Evolutionary conservation across 2,888 invertebrate genomes (phyloP).

Genomic region (Dysmachus trigonus): DNA sequence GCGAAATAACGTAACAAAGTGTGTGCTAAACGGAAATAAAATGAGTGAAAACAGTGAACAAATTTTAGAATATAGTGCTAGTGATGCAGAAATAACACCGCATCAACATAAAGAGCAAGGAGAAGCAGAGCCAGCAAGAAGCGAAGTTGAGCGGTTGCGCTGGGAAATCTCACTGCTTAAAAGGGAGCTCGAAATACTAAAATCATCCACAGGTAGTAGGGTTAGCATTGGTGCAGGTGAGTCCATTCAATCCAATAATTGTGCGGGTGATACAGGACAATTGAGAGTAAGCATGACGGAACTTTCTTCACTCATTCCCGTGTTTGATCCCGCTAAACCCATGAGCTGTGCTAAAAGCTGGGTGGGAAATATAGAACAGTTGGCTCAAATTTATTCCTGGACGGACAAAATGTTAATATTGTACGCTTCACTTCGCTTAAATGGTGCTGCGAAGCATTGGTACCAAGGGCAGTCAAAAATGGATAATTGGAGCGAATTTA

Average conservation of each 20-base stretch:
- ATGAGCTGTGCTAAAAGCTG: too few species aligned
- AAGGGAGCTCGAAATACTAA: neutral
- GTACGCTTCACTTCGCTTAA: constrained; percentile 51
- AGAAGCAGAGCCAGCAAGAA: neutral
- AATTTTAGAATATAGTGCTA: neutral
- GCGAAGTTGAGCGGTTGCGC: neutral
- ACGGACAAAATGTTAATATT: constrained; percentile 39
- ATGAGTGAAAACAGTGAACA: neutral
- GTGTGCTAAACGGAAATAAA: neutral
- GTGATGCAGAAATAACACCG: neutral
- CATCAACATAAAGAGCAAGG: neutral
- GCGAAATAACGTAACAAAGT: neutral
- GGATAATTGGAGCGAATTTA: neutral
- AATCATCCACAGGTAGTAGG: neutral
- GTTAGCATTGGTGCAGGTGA: too few species aligned
- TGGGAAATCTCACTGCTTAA: neutral
- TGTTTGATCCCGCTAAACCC: too few species aligned
- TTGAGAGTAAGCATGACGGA: too few species aligned
- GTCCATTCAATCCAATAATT: too few species aligned
- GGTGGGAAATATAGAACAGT: too few species aligned
- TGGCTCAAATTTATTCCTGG: too few species aligned
- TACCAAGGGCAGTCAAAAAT: too few species aligned
- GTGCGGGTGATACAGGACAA: too few species aligned
- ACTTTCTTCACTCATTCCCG: too few species aligned
- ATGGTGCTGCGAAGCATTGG: constrained; percentile 45